phyloP scores from a whole-genome alignment of 2,113 vertebrate species.

The Microtus richardsoni region DNA sequence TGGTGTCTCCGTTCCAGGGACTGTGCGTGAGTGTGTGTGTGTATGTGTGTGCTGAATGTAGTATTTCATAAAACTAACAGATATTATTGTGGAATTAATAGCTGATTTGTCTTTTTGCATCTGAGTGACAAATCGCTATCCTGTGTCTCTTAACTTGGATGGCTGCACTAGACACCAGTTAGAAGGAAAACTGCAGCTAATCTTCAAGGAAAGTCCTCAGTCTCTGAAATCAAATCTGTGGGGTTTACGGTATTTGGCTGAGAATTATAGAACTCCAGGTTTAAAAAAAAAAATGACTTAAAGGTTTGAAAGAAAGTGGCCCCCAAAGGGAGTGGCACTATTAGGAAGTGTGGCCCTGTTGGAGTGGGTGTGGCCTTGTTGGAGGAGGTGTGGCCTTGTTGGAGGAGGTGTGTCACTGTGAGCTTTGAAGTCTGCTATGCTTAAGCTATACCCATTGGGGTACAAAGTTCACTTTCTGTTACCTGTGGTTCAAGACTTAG shows the following conservation, averaged over 20 bases:
- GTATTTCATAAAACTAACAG: neutral
- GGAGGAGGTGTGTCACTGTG: neutral
- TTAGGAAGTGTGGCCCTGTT: neutral
- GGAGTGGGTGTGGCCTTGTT: neutral
- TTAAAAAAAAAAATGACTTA: neutral
- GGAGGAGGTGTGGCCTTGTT: neutral
- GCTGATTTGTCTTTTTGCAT: neutral
- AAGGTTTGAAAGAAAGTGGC: neutral
- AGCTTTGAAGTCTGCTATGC: neutral
- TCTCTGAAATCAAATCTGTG: neutral
- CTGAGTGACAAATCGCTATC: neutral
- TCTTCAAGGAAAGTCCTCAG: neutral
- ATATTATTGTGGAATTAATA: neutral
- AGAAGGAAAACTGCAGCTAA: neutral
- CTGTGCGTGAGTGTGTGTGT: neutral
- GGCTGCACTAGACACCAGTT: neutral
- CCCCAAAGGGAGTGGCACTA: neutral
- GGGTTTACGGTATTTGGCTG: neutral
- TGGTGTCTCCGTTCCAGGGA: neutral
- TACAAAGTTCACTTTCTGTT: neutral
- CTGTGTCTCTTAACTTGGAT: constrained; percentile 2
- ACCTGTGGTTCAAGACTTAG: neutral
- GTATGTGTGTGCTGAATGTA: neutral
- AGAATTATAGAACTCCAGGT: neutral
- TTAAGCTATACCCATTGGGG: neutral